These are phyloP conservation scores for Druon quercuslanigerum DNA, from an alignment of 1,140 invertebrate species.

Conservation along the genomic window DNA sequence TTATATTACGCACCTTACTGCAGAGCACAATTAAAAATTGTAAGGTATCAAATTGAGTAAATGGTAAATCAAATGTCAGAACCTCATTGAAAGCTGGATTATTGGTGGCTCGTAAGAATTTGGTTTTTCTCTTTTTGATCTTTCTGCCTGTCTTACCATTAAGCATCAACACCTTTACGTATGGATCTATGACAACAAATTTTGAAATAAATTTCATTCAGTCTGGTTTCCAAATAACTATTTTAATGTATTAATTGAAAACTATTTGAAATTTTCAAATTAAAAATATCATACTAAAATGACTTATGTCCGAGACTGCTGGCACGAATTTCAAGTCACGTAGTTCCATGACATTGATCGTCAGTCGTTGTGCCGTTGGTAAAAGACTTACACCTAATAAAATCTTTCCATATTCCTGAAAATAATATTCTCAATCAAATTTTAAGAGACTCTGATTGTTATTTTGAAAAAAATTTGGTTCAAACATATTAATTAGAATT, in stretches of 20 bases:
- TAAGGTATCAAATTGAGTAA: slow-evolving; percentile 72
- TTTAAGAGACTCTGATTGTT: not conserved
- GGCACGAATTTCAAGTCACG: slow-evolving; percentile 71
- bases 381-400: slow-evolving; percentile 77
- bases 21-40: slow-evolving; percentile 75
- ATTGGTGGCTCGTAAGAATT: slow-evolving; percentile 54
- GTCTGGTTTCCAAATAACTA: not conserved
- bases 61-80: slow-evolving; percentile 75
- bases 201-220: slow-evolving; percentile 18
- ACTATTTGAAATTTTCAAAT: slow-evolving; percentile 13
- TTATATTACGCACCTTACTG: slow-evolving; percentile 60
- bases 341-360: slow-evolving; percentile 75
- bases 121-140: slow-evolving; percentile 77
- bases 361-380: slow-evolving; percentile 78
- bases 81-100: slow-evolving; percentile 76
- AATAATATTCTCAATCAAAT: slow-evolving; percentile 9
- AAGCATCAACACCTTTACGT: slow-evolving; percentile 75
- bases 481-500: too few relatives aligned
- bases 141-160: slow-evolving; percentile 73
- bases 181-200: slow-evolving; percentile 70
- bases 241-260: slow-evolving; percentile 12
- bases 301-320: slow-evolving; percentile 60
- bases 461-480: too few relatives aligned
- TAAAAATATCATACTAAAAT: slow-evolving; percentile 72
- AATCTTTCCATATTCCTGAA: slow-evolving; percentile 75